Evolutionary conservation across 2,113 vertebrate genomes (phyloP).

Genomic region (Andinoacara biseriatus): DNA sequence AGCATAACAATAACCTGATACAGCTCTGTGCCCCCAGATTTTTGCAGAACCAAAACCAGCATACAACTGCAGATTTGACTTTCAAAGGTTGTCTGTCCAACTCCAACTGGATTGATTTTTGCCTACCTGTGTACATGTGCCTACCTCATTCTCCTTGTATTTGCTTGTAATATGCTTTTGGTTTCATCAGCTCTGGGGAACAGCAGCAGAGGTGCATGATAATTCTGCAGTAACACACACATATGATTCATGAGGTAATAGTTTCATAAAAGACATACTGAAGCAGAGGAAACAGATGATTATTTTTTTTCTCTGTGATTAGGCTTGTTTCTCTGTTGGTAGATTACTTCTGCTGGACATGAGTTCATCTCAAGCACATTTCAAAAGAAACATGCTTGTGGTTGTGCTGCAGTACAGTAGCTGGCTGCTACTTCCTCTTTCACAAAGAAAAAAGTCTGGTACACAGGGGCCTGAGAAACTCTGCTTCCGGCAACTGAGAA

Average conservation of each 20-base stretch:
- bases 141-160: constrained; percentile 5
- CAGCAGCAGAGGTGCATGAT: not conserved
- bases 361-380: constrained; percentile 25
- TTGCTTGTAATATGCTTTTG: constrained; percentile 20
- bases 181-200: constrained; percentile 16
- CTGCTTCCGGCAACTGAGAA: constrained; percentile 16
- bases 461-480: constrained; percentile 18
- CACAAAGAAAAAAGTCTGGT: constrained; percentile 1
- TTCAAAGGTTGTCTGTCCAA: not conserved
- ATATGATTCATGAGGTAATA: constrained; percentile 13
- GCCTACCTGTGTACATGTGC: constrained; percentile 4
- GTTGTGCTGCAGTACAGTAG: not conserved
- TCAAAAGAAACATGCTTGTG: not conserved
- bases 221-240: constrained; percentile 15
- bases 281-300: not conserved
- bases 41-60: not conserved
- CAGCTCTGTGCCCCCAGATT: not conserved
- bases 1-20: not conserved
- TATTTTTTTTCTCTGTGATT: not conserved
- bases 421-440: not conserved
- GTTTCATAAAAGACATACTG: not conserved
- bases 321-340: not conserved
- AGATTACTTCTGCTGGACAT: not conserved
- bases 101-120: constrained; percentile 16
- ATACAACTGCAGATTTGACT: constrained; percentile 1